A percentile compares a stretch with the other conserved stretches of the same genome.
phyloP scores from a whole-genome alignment of 2,888 invertebrate species.

The Catocala fraxini region DNA sequence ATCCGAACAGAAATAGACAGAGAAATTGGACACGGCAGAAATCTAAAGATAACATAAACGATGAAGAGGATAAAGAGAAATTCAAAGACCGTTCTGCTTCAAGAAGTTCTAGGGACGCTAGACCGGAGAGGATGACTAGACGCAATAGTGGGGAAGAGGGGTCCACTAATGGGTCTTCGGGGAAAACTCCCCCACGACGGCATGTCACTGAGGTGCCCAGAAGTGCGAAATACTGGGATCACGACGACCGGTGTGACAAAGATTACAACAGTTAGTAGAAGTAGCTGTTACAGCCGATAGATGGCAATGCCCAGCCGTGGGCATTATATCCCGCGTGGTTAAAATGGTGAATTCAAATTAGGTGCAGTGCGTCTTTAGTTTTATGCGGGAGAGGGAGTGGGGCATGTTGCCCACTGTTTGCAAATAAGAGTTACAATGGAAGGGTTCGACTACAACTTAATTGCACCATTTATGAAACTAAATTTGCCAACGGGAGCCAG shows the following conservation, averaged over 20 bases:
- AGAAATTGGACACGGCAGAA: conserved; percentile 72
- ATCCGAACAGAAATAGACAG: conserved; percentile 66
- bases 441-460: too few species aligned
- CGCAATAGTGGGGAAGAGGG: conserved; percentile 67
- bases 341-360: neutral
- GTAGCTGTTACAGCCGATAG: conserved; percentile 8
- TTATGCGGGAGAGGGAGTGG: too few species aligned
- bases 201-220: conserved; percentile 79
- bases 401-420: too few species aligned
- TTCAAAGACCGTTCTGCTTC: conserved; percentile 50
- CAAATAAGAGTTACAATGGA: too few species aligned
- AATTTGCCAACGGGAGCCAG: conserved; percentile 10
- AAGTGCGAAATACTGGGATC: conserved; percentile 82
- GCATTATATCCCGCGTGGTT: conserved; percentile 5
- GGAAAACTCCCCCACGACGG: conserved; percentile 64
- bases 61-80: conserved; percentile 66
- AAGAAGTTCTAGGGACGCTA: conserved; percentile 59
- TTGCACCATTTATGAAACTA: too few species aligned
- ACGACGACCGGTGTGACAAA: conserved; percentile 81
- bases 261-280: conserved; percentile 81
- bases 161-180: conserved; percentile 22
- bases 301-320: conserved; percentile 18
- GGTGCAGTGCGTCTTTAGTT: neutral
- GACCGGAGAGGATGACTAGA: conserved; percentile 54
- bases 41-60: conserved; percentile 70